Percentiles rank a stretch among this genome's conserved stretches.
Evolutionary conservation across 1,140 invertebrate species (phyloP).

Genomic region (Aphaenogaster ashmeadi): DNA sequence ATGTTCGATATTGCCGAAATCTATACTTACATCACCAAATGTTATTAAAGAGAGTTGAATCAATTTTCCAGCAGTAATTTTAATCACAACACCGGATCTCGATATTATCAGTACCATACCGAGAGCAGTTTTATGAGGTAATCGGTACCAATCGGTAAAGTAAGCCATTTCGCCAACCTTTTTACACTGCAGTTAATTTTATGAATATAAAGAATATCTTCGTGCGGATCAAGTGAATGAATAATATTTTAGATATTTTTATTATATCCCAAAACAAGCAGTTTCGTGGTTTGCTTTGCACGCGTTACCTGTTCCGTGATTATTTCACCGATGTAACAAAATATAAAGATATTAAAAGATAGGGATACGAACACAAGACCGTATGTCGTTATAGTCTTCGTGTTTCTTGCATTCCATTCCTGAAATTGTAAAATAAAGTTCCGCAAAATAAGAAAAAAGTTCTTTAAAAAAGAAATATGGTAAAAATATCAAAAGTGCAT

Average conservation of each 20-base stretch:
- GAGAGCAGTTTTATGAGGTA: slow-evolving; percentile 64
- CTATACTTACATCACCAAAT: slow-evolving; percentile 73
- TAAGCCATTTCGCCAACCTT: slow-evolving; percentile 69
- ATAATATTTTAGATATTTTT: slow-evolving; percentile 1
- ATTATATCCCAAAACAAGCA: not conserved
- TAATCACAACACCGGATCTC: slow-evolving; percentile 65
- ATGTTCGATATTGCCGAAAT: not conserved
- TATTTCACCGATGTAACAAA: slow-evolving; percentile 78
- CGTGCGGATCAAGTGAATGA: not conserved
- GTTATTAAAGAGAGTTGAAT: slow-evolving; percentile 65
- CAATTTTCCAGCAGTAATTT: slow-evolving; percentile 75
- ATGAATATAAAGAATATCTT: not conserved
- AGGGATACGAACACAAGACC: slow-evolving; percentile 63
- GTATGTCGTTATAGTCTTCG: slow-evolving; percentile 33
- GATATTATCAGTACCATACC: slow-evolving; percentile 70
- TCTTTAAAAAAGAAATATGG: slow-evolving; percentile 5
- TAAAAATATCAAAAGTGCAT: not conserved
- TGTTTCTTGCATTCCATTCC: slow-evolving; percentile 69
- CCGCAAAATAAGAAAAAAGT: slow-evolving; percentile 12
- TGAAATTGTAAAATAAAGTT: slow-evolving; percentile 49
- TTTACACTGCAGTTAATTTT: slow-evolving; percentile 64
- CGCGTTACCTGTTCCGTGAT: slow-evolving; percentile 74
- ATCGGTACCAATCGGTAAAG: slow-evolving; percentile 71
- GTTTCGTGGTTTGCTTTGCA: not conserved
- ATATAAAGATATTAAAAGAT: slow-evolving; percentile 77